Evolutionary conservation across 2,797 vertebrate genomes (phyloP), one percentile per base, ranked within the genome.

Genomic region (Merluccius polli): DNA sequence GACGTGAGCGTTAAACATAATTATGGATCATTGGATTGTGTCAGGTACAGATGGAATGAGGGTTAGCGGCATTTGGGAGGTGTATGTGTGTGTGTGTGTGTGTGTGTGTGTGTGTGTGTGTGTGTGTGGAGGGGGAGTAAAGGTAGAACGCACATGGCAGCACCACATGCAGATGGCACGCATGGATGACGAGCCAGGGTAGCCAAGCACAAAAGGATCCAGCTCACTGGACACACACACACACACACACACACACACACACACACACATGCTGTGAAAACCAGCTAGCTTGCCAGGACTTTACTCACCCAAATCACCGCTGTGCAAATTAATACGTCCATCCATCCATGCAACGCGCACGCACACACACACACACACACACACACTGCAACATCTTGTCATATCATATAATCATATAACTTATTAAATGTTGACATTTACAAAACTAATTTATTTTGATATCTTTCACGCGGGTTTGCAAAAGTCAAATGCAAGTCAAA

Each of bases 241-340:
- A 79, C 77, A 74, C 72, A 77, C 78, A 73, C 77, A 78, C 29
- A 68, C 74, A 72, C 76, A 74, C 41, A 52, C 27, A 73, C 31
- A 38, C 41, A 36, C 65, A 69, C 35, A 1, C 81, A 48, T 82
- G 85, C 85, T 85, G 89, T 78, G 84, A 87, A 83, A 85, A 85
- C 85, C 84, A 74, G 89, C 79, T 80, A 86, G 82, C 83, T 83
- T 89, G 89, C 88, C 89, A 90, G 83, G 79, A 90, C 87, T 90
- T 88, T 87, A 90, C 91, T 89, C 88, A 87, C 89, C 89, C 89
- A 92, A 92, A 91, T 92, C 88, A 92, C 89, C 89, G 90, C 89
- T 88, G 87, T 91, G 91, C 92, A 93, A 93, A 93, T 93, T 88
- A 93, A 92, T 91, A 91, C 90, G 88, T 91, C 86, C 88, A 90